phyloP scores from a whole-genome alignment of 1,140 invertebrate species.

The Leptinotarsa texana region DNA sequence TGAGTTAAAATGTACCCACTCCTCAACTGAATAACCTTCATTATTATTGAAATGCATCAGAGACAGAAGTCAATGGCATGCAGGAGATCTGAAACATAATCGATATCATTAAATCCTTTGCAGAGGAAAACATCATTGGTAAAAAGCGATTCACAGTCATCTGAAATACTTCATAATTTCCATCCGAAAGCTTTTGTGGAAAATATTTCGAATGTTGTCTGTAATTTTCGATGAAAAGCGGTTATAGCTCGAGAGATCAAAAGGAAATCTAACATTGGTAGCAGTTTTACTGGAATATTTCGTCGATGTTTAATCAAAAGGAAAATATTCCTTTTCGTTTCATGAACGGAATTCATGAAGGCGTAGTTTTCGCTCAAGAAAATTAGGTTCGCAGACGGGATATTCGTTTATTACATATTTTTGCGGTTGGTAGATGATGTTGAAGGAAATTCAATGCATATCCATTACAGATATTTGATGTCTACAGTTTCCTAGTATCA shows the following conservation, averaged over 20 bases:
- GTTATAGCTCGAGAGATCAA: constrained; percentile 41
- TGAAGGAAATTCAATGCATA: not conserved
- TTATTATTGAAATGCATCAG: too few species aligned
- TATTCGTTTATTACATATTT: constrained; percentile 9
- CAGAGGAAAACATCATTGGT: not conserved
- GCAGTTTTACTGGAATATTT: constrained; percentile 31
- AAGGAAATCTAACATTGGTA: constrained; percentile 36
- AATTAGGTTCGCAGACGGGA: constrained; percentile 3
- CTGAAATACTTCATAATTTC: constrained; percentile 36
- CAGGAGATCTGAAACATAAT: not conserved
- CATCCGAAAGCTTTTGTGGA: constrained; percentile 44
- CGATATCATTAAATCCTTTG: not conserved
- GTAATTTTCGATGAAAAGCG: constrained; percentile 43
- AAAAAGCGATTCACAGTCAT: not conserved
- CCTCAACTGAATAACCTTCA: too few species aligned
- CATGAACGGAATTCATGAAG: constrained; percentile 4
- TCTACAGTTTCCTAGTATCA: too few species aligned
- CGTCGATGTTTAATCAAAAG: constrained; percentile 33
- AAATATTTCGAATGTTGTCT: constrained; percentile 43
- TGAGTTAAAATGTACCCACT: too few species aligned
- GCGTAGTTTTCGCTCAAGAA: constrained; percentile 26
- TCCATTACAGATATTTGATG: too few species aligned
- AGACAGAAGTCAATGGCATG: not conserved
- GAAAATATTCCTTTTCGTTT: constrained; percentile 29
- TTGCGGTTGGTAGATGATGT: not conserved